Percentiles rank a stretch among this genome's conserved stretches.
phyloP scores from a whole-genome alignment of 2,113 vertebrate genomes.

The Pituophis catenifer region DNA sequence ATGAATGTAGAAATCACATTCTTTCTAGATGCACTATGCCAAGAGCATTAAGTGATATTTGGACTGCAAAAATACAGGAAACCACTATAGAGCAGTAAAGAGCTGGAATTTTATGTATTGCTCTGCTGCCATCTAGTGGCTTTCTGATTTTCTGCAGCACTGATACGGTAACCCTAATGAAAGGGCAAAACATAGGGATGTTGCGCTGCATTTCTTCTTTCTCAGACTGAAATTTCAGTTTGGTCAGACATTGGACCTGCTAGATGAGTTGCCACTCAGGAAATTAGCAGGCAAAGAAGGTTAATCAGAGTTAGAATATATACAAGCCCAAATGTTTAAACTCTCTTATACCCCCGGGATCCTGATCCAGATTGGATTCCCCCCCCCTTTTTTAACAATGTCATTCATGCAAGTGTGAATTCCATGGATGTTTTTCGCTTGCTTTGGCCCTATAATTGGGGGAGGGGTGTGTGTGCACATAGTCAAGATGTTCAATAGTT shows the following conservation, averaged over 20 bases:
- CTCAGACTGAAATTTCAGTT: too few species aligned
- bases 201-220: not conserved
- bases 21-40: not conserved
- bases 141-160: too few species aligned
- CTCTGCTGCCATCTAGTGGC: not conserved
- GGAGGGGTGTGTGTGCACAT: not conserved
- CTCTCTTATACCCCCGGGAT: not conserved
- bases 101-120: not conserved
- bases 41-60: not conserved
- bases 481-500: not conserved
- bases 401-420: not conserved
- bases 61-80: not conserved
- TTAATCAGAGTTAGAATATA: not conserved
- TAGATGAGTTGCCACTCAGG: not conserved
- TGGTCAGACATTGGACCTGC: not conserved
- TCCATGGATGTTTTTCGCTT: not conserved
- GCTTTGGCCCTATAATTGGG: not conserved
- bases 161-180: not conserved
- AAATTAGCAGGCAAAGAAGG: not conserved
- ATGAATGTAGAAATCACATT: not conserved
- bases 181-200: too few species aligned
- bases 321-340: not conserved
- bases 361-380: not conserved
- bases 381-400: not conserved
- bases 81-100: not conserved